Percentiles rank a stretch among this genome's conserved stretches.
phyloP scores from a whole-genome alignment of 2,888 invertebrate species.

The Lacanobia oleracea region DNA sequence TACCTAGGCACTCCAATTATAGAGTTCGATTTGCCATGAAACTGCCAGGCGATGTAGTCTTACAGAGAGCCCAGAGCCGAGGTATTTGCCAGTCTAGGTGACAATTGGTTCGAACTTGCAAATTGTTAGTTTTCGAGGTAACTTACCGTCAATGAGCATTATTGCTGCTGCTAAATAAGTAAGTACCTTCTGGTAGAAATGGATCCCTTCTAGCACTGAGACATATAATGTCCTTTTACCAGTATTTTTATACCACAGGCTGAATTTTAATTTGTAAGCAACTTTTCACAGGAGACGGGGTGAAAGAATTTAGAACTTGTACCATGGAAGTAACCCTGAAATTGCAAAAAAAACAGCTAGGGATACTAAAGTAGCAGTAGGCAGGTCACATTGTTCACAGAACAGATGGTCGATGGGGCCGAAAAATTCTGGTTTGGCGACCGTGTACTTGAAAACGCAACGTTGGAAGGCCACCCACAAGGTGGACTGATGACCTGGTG shows the following conservation, averaged over 20 bases:
- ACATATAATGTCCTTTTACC: neutral
- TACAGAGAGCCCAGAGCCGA: neutral
- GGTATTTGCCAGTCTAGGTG: neutral
- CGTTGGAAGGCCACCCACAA: too few relatives aligned
- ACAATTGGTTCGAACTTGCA: neutral
- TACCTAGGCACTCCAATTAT: conserved; percentile 16
- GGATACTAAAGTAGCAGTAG: too few relatives aligned
- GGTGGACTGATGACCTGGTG: too few relatives aligned
- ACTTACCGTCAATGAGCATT: neutral
- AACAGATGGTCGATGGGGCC: too few relatives aligned
- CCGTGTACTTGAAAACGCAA: too few relatives aligned
- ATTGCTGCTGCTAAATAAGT: neutral
- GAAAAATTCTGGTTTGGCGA: too few relatives aligned
- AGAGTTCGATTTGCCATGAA: conserved; percentile 38
- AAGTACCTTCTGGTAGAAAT: neutral
- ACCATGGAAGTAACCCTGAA: too few relatives aligned
- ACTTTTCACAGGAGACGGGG: too few relatives aligned
- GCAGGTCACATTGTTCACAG: too few relatives aligned
- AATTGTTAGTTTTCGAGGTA: neutral
- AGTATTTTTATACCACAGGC: neutral
- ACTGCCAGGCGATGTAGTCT: conserved; percentile 6
- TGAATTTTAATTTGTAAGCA: neutral
- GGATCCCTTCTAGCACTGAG: neutral
- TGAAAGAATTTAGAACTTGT: too few relatives aligned
- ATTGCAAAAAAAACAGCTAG: too few relatives aligned